phyloP scores from a whole-genome alignment of 1,140 invertebrate genomes.

The Tribolium castaneum region DNA sequence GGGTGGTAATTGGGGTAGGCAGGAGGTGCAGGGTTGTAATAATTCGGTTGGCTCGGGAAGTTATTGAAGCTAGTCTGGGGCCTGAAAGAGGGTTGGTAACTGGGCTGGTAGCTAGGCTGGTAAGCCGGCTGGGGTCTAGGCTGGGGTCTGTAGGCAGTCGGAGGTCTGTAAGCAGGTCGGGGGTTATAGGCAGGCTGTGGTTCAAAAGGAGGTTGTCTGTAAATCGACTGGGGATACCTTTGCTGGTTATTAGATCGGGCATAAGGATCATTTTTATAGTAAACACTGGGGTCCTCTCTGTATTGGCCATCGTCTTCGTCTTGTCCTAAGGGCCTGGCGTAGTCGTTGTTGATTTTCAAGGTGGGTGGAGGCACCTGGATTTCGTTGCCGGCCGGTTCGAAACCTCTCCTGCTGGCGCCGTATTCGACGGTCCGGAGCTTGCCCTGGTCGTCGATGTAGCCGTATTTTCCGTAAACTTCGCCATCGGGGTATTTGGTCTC shows the following conservation, averaged over 20 bases:
- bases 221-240: slow-evolving; percentile 47
- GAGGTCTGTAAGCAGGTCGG: slow-evolving; percentile 47
- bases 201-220: slow-evolving; percentile 57
- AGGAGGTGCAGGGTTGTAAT: slow-evolving; percentile 62
- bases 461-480: slow-evolving; percentile 85
- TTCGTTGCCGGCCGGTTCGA: slow-evolving; percentile 79
- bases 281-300: slow-evolving; percentile 81
- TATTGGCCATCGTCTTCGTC: slow-evolving; percentile 83
- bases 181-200: slow-evolving; percentile 49
- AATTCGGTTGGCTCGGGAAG: slow-evolving; percentile 58
- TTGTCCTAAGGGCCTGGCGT: slow-evolving; percentile 71
- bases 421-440: slow-evolving; percentile 79
- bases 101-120: slow-evolving; percentile 50
- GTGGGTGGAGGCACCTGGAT: slow-evolving; percentile 85
- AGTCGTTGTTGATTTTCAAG: slow-evolving; percentile 64
- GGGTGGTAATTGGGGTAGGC: slow-evolving; percentile 58
- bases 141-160: slow-evolving; percentile 51
- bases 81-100: slow-evolving; percentile 55
- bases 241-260: slow-evolving; percentile 53
- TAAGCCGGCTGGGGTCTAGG: slow-evolving; percentile 48
- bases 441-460: slow-evolving; percentile 84
- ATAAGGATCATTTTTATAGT: slow-evolving; percentile 79
- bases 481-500: slow-evolving; percentile 87
- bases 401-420: slow-evolving; percentile 80
- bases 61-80: slow-evolving; percentile 54